Evolutionary conservation across 2,113 vertebrate genomes (phyloP).

Genomic region (Sceloporus tristichus): DNA sequence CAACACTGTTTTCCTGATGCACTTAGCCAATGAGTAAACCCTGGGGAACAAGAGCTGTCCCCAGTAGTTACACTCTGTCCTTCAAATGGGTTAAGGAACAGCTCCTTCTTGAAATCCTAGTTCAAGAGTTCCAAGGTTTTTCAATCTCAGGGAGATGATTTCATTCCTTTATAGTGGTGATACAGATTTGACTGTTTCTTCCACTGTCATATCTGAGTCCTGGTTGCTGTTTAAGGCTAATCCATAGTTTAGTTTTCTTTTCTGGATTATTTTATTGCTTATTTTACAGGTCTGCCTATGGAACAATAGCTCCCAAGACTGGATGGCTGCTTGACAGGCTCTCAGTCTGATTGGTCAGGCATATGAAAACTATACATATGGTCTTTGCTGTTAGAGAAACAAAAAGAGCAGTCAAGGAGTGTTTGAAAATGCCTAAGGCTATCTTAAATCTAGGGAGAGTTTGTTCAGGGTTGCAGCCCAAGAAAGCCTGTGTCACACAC

Average conservation of each 20-base stretch:
- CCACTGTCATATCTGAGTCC: not conserved
- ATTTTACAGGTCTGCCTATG: too few species aligned
- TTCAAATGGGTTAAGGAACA: not conserved
- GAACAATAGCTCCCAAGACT: not conserved
- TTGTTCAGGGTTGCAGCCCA: not conserved
- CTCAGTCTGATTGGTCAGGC: not conserved
- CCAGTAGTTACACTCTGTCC: not conserved
- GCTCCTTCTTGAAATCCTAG: not conserved
- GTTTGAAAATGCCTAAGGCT: not conserved
- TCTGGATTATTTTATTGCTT: not conserved
- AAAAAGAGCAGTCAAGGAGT: not conserved
- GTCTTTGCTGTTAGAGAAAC: not conserved
- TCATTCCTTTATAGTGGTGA: not conserved
- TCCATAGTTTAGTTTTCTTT: not conserved
- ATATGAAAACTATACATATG: not conserved
- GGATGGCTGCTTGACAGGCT: not conserved
- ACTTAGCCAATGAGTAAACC: too few species aligned
- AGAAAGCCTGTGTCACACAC: not conserved
- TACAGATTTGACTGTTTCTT: not conserved
- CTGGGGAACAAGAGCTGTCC: too few species aligned
- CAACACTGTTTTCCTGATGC: too few species aligned
- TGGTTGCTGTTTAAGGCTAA: not conserved
- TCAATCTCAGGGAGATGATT: not conserved
- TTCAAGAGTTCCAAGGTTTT: not conserved
- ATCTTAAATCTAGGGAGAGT: not conserved